phyloP scores from a whole-genome alignment of 2,888 invertebrate species.

The Clitarchus hookeri region DNA sequence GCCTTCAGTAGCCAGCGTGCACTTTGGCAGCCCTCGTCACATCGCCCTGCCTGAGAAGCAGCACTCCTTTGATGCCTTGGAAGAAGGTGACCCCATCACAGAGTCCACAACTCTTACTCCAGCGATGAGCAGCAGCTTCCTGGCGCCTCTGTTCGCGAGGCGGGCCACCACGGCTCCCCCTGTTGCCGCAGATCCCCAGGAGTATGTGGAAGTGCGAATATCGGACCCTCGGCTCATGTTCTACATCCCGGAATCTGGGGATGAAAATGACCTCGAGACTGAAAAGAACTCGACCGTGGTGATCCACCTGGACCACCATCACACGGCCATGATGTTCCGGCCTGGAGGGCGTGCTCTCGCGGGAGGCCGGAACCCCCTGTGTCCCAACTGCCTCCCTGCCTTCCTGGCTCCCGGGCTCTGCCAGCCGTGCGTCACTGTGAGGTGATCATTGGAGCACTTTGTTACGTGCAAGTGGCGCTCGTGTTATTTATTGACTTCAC shows the following conservation, averaged over 20 bases:
- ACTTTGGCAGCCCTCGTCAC: constrained; percentile 55
- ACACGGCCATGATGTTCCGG: constrained; percentile 34
- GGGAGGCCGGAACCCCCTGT: constrained; percentile 24
- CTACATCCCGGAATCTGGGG: constrained; percentile 60
- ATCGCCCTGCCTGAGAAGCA: constrained; percentile 51
- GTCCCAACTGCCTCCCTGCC: constrained; percentile 62
- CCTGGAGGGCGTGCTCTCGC: not conserved
- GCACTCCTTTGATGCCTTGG: not conserved
- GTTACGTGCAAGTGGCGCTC: not conserved
- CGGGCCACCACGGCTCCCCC: not conserved
- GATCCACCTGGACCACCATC: not conserved
- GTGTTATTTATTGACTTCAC: not conserved
- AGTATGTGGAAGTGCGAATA: constrained; percentile 47
- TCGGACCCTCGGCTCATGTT: constrained; percentile 65
- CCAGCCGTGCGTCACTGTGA: constrained; percentile 64
- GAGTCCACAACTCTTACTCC: not conserved
- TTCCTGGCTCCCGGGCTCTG: constrained; percentile 66
- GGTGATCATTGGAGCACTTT: constrained; percentile 38
- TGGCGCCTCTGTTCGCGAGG: not conserved
- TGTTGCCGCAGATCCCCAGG: not conserved
- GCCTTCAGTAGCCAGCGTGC: constrained; percentile 56
- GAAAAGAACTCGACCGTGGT: constrained; percentile 33
- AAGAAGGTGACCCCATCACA: not conserved
- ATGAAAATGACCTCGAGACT: not conserved
- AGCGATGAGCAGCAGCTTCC: not conserved